phyloP scores from a whole-genome alignment of 2,888 invertebrate species.

The Heliconius sara region DNA sequence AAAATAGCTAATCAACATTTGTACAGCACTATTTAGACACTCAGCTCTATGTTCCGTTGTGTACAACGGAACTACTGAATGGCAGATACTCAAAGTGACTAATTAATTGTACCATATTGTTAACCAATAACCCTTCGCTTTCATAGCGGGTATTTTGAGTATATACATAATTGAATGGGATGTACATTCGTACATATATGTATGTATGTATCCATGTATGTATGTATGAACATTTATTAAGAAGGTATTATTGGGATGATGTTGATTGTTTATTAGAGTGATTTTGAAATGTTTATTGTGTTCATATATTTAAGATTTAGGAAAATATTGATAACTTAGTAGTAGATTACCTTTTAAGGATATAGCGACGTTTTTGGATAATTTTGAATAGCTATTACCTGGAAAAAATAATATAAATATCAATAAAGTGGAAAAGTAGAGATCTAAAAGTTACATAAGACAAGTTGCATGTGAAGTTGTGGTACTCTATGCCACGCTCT shows the following conservation, averaged over 20 bases:
- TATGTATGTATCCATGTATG: not conserved
- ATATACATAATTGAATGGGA: not conserved
- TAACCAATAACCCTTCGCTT: conserved; percentile 22
- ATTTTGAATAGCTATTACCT: no score
- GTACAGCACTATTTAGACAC: not conserved
- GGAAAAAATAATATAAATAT: no score
- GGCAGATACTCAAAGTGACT: not conserved
- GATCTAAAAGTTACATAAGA: no score
- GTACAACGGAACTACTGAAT: not conserved
- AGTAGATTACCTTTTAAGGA: no score
- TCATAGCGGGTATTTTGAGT: conserved; percentile 8
- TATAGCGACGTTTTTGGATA: no score
- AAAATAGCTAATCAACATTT: not conserved
- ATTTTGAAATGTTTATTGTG: no score
- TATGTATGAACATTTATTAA: not conserved
- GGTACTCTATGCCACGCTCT: no score
- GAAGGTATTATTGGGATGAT: not conserved
- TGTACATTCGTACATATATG: not conserved
- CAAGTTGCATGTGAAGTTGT: no score
- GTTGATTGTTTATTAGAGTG: no score
- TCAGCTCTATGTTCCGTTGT: not conserved
- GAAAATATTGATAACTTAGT: no score
- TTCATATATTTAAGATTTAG: no score
- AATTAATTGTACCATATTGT: conserved; percentile 31
- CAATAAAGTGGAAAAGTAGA: no score